phyloP scores from a whole-genome alignment of 2,113 vertebrate species.

The Bolborhynchus lineola region DNA sequence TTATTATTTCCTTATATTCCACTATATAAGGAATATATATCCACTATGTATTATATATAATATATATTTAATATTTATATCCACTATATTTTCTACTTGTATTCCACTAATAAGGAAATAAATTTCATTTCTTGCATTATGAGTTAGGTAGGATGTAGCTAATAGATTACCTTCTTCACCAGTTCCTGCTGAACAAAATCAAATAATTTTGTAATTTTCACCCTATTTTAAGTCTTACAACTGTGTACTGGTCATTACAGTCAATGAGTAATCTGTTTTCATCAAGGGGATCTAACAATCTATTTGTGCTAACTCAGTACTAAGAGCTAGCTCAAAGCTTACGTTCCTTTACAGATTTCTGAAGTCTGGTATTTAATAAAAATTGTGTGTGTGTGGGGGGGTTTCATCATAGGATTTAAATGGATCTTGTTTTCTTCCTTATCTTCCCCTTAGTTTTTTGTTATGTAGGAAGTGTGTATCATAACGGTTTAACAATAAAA shows the following conservation, averaged over 20 bases:
- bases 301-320: background rate
- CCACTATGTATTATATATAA: too few species aligned
- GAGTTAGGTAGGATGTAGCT: background rate
- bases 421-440: background rate
- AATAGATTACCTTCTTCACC: background rate
- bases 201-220: background rate
- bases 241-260: background rate
- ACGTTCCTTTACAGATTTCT: background rate
- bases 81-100: background rate
- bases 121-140: background rate
- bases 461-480: constrained; percentile 4
- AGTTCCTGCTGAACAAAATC: background rate
- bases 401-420: background rate
- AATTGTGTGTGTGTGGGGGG: background rate
- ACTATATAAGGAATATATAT: background rate
- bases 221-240: background rate
- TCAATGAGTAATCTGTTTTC: background rate
- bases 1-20: background rate
- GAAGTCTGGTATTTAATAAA: background rate
- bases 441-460: background rate
- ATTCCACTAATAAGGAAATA: background rate
- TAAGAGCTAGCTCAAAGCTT: background rate
- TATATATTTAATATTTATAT: background rate
- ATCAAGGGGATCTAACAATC: background rate
- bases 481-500: constrained; percentile 48